Conservation (phyloP, 53 echinoderm and acorn worm genomes). For the Glandiceps talaboti region DNA sequence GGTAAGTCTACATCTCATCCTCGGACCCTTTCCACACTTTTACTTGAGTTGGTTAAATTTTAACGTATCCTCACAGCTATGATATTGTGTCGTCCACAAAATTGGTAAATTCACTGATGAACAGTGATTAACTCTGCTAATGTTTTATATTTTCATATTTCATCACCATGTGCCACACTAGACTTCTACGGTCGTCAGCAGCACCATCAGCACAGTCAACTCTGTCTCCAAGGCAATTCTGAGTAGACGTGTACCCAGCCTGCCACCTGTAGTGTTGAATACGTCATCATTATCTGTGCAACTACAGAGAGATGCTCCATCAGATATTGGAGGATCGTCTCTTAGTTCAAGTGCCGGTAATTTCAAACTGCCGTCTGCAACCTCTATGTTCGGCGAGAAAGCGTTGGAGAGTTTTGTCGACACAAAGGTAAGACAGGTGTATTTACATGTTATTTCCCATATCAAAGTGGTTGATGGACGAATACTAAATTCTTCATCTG, state of each 20-base stretch:
- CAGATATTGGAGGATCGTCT: conserved; percentile 7
- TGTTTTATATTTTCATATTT: too few relatives aligned
- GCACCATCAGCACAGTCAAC: conserved; percentile 16
- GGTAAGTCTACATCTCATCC: too few relatives aligned
- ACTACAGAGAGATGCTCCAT: conserved; percentile 20
- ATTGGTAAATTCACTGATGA: too few relatives aligned
- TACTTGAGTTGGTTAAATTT: too few relatives aligned
- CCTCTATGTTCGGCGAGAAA: conserved; percentile 19
- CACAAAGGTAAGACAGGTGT: neutral
- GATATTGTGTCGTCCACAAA: too few relatives aligned
- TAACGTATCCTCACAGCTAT: too few relatives aligned
- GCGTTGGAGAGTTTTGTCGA: neutral
- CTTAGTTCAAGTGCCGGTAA: conserved; percentile 8
- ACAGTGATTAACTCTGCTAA: too few relatives aligned
- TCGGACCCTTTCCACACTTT: too few relatives aligned
- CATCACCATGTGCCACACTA: too few relatives aligned
- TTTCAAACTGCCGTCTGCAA: conserved; percentile 24
- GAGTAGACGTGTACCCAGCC: conserved; percentile 18
- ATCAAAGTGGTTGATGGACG: too few relatives aligned
- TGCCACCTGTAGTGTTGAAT: conserved; percentile 19
- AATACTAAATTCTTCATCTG: too few relatives aligned
- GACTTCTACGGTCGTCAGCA: neutral
- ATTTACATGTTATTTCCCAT: too few relatives aligned
- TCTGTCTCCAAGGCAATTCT: conserved; percentile 17
- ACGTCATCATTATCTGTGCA: conserved; percentile 20